These are phyloP conservation scores for Cheilosia grossa DNA, from an alignment of 2,888 invertebrate genomes.

Conservation along the genomic window DNA sequence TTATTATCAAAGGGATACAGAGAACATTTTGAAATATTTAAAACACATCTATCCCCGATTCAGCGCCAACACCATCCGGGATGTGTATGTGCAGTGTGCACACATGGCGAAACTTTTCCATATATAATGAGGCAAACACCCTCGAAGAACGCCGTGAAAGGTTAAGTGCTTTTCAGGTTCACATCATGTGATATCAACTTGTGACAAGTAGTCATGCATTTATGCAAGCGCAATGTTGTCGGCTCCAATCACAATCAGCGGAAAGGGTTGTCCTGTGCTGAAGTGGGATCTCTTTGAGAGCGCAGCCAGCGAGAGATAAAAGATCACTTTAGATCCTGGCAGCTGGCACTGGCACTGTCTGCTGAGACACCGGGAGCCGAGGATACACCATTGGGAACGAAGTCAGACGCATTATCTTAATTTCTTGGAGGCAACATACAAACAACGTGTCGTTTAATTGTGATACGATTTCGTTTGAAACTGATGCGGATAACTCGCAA, in stretches of 20 bases:
- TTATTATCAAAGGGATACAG: conserved; percentile 71
- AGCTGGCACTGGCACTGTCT: too few species aligned
- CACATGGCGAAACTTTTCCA: conserved; percentile 49
- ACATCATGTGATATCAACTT: conserved; percentile 47
- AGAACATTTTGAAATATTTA: conserved; percentile 62
- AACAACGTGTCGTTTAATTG: conserved; percentile 50
- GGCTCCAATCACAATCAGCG: conserved; percentile 26
- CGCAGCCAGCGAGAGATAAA: conserved; percentile 44
- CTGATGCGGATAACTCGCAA: conserved; percentile 20
- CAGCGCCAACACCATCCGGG: conserved; percentile 19
- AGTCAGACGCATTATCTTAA: conserved; percentile 70
- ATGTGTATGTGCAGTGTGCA: conserved; percentile 2
- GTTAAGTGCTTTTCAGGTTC: conserved; percentile 75
- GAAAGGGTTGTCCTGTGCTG: conserved; percentile 27
- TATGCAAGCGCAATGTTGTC: conserved; percentile 22
- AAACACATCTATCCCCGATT: conserved; percentile 57
- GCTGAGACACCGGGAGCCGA: neutral
- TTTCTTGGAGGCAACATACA: conserved; percentile 38
- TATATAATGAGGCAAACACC: conserved; percentile 66
- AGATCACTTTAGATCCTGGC: conserved; percentile 57
- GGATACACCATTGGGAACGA: neutral
- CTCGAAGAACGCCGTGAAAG: conserved; percentile 45
- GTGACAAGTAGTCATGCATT: conserved; percentile 40
- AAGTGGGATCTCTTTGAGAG: conserved; percentile 54
- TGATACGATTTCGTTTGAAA: conserved; percentile 43